These are phyloP conservation scores for Astropecten irregularis DNA, from an alignment of 53 echinoderm and acorn worm species.

Conservation along the genomic window DNA sequence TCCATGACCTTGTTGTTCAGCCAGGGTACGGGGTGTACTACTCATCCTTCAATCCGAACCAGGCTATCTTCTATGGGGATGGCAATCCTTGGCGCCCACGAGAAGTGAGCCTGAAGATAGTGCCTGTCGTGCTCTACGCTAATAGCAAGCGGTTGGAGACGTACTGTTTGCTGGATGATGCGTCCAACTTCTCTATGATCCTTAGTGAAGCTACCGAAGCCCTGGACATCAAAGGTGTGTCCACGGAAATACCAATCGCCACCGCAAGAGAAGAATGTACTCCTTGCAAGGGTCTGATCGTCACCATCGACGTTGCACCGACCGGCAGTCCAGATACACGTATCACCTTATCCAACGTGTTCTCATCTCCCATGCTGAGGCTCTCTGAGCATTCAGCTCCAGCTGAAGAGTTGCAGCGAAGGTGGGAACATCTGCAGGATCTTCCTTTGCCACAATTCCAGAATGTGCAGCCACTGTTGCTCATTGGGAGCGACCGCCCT, in stretches of 20 bases:
- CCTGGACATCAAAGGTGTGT: neutral
- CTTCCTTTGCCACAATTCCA: neutral
- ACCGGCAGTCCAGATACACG: neutral
- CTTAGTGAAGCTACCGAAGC: constrained; percentile 26
- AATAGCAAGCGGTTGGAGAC: too few relatives aligned
- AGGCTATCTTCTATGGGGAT: too few relatives aligned
- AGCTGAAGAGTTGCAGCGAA: neutral
- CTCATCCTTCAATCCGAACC: too few relatives aligned
- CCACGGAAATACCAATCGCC: neutral
- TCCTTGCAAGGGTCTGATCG: neutral
- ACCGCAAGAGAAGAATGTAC: constrained; percentile 1
- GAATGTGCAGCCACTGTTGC: neutral
- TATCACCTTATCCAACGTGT: neutral
- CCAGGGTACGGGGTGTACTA: too few relatives aligned
- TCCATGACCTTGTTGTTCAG: too few relatives aligned
- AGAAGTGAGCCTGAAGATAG: too few relatives aligned
- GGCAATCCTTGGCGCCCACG: too few relatives aligned
- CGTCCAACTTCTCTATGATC: too few relatives aligned
- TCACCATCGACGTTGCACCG: neutral
- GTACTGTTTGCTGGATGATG: too few relatives aligned
- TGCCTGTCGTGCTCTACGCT: too few relatives aligned
- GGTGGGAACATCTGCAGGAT: neutral
- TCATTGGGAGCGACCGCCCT: neutral
- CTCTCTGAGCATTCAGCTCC: neutral
- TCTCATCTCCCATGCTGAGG: constrained; percentile 1